Conservation (phyloP, 2,888 invertebrate species). For the Matsumyia berberina region DNA sequence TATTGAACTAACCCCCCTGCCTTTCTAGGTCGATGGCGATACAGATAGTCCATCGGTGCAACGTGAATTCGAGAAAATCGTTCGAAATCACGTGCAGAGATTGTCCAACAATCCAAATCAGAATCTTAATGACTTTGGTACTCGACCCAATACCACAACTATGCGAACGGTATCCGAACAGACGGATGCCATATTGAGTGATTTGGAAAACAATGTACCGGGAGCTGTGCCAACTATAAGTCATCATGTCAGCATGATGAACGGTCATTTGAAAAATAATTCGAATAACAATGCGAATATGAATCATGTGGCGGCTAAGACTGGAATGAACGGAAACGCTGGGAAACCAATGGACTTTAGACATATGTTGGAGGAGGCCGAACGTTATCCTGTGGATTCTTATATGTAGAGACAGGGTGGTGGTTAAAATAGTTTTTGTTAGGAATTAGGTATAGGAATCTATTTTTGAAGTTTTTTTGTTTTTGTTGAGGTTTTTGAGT, state of each 20-base stretch:
- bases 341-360: conserved; percentile 82
- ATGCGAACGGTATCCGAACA: conserved; percentile 77
- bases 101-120: conserved; percentile 82
- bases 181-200: conserved; percentile 82
- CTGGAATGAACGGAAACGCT: conserved; percentile 81
- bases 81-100: conserved; percentile 89
- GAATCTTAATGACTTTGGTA: conserved; percentile 59
- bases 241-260: conserved; percentile 84
- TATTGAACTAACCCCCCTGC: too few species aligned
- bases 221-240: conserved; percentile 84
- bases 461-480: too few species aligned
- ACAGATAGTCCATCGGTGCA: conserved; percentile 92
- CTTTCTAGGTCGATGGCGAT: conserved; percentile 91
- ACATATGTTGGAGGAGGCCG: conserved; percentile 83
- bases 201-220: conserved; percentile 83
- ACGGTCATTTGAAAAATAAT: conserved; percentile 82
- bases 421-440: neutral
- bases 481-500: neutral
- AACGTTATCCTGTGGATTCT: conserved; percentile 83
- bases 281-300: conserved; percentile 66
- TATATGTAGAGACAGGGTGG: conserved; percentile 80
- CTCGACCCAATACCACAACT: conserved; percentile 72
- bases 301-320: conserved; percentile 61
- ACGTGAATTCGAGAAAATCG: conserved; percentile 89
- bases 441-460: neutral